Base-by-base conservation (phyloP, 2,888 invertebrate genomes). In the Bursaphelenchus okinawaensis region DNA sequence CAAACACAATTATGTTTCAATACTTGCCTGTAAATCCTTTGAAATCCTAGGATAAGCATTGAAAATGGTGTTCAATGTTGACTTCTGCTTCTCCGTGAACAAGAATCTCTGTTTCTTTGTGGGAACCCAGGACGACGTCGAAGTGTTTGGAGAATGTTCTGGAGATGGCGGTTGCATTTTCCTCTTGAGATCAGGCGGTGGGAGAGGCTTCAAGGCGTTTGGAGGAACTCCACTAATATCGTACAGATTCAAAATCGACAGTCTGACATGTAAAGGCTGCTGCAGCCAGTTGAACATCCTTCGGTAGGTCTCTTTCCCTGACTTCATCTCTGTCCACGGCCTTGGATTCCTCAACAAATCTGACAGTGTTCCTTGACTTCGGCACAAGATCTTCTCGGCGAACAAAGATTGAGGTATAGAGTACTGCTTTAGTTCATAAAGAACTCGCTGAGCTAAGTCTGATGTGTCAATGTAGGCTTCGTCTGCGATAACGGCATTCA, bases 281-380 rank as follows among this genome's bases (percentile, higher is more conserved):
- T 76, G 70, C 23, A 81, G 73, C 81, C 81, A 81, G 62, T 81
- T 81, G 69, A 73, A 80, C 81, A 81, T 81, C 12, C 81, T 70
- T 4, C 79, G 73, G 68, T 83, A 82, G 16, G 82, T 82, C 62
- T 82, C 82, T 1, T 82, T 71, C 4, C 82, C 82, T 12, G 81
- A 81, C 64, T 82, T 82, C 55, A 82, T 71, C 59, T 81, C 79
- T 66, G 82, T 82, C 82, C 82, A 82, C 19, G 82, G 82, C 68
- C 83, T 82, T 24, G 82, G 82, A 62, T 82, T 82, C 7, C 82
- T 69, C 54, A 82, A 69, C 50, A 82, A 65, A 63, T 82, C 82
- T 0, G 82, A 82, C 57, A 82, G 65, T 7, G 82, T 82, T 58
- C 82, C 82, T 61, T 82, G 82, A 67, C 78, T 78, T 24, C 82